phyloP scores from a whole-genome alignment of 2,113 vertebrate genomes.

The Acanthochromis polyacanthus region DNA sequence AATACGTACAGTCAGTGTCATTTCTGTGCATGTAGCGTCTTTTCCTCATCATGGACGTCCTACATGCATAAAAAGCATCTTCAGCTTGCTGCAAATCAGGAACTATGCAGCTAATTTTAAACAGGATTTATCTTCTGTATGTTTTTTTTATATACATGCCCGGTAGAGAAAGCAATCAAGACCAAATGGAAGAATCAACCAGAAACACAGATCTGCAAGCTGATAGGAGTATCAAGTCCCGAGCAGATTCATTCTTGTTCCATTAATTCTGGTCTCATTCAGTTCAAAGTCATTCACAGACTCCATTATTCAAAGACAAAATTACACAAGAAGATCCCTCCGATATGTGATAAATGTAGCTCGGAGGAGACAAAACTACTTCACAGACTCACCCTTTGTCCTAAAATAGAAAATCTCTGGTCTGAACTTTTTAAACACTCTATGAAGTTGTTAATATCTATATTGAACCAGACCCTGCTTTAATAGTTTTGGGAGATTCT shows the following conservation, averaged over 20 bases:
- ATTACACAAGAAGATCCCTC: constrained; percentile 54
- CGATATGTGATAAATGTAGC: constrained; percentile 63
- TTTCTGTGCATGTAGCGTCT: neutral
- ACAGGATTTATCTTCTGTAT: constrained; percentile 19
- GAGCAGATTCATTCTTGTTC: constrained; percentile 48
- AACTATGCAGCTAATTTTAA: constrained; percentile 17
- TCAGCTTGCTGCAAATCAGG: constrained; percentile 2
- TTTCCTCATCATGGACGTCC: constrained; percentile 13
- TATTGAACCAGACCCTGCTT: constrained; percentile 18
- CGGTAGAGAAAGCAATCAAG: constrained; percentile 21
- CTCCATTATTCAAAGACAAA: constrained; percentile 72
- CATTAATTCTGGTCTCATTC: constrained; percentile 71
- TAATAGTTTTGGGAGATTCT: constrained; percentile 34
- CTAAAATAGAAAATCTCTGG: constrained; percentile 54
- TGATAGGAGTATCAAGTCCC: constrained; percentile 18
- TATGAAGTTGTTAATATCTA: constrained; percentile 21
- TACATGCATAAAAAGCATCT: neutral
- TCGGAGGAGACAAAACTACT: constrained; percentile 47
- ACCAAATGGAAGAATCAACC: constrained; percentile 25
- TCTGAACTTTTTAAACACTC: constrained; percentile 39
- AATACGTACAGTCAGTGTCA: neutral
- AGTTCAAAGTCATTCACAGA: constrained; percentile 68
- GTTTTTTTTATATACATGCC: constrained; percentile 10
- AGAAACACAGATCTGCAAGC: constrained; percentile 24
- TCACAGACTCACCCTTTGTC: constrained; percentile 46